These are phyloP conservation scores for Aphidius ervi DNA, from an alignment of 1,140 invertebrate genomes.

Conservation along the genomic window DNA sequence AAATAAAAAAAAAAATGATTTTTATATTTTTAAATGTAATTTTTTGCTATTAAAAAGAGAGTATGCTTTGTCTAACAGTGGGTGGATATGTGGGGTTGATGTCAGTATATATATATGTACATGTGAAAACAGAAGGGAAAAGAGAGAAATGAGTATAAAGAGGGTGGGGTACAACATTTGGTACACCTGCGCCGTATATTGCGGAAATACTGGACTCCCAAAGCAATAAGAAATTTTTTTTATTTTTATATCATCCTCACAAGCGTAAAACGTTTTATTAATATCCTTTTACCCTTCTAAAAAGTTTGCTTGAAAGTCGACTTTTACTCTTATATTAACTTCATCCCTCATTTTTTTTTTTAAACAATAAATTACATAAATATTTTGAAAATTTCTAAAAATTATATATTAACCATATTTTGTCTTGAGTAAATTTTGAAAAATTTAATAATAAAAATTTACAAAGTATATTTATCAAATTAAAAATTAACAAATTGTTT, in stretches of 20 bases:
- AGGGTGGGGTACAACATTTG: conserved; percentile 38
- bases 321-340: conserved; percentile 17
- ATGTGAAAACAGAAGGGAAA: not conserved
- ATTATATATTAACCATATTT: no score
- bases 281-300: conserved; percentile 30
- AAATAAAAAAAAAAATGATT: no score
- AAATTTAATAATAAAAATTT: no score
- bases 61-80: no score
- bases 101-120: not conserved
- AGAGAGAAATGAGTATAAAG: conserved; percentile 17
- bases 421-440: no score
- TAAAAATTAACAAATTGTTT: no score
- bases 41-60: no score
- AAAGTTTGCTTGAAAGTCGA: conserved; percentile 12
- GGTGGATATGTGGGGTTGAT: no score
- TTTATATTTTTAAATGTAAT: no score
- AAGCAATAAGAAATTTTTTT: conserved; percentile 50
- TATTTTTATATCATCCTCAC: conserved; percentile 25
- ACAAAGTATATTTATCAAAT: no score
- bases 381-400: not conserved
- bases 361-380: not conserved
- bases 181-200: conserved; percentile 53
- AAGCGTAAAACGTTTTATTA: conserved; percentile 45
- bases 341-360: conserved; percentile 30
- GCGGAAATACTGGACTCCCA: conserved; percentile 49